Evolutionary conservation across 2,797 vertebrate species (phyloP).

Genomic region (Botia almorhae): DNA sequence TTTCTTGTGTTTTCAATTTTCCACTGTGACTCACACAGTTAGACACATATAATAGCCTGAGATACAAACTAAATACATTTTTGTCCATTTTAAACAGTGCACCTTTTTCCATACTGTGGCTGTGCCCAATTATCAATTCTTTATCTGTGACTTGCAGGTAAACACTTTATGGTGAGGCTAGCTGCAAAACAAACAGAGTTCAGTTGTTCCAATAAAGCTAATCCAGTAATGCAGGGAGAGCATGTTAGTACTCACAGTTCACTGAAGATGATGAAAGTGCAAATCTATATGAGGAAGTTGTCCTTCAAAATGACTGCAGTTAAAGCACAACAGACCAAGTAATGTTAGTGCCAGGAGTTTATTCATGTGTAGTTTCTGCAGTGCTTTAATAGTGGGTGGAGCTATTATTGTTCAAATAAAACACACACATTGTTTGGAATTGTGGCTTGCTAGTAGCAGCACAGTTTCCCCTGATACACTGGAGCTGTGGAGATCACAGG

Average conservation of each 20-base stretch:
- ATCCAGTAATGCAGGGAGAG: not conserved
- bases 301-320: not conserved
- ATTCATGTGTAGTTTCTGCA: not conserved
- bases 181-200: constrained; percentile 20
- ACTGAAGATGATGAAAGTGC: not conserved
- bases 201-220: not conserved
- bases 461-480: not conserved
- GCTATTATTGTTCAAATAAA: not conserved
- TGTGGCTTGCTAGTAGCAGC: not conserved
- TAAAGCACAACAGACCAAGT: constrained; percentile 6
- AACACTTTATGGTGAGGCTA: not conserved
- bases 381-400: not conserved
- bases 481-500: no score
- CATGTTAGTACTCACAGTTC: not conserved
- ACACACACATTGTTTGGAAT: not conserved
- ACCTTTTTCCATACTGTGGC: constrained; percentile 15
- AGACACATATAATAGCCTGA: constrained; percentile 3
- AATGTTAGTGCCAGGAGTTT: not conserved
- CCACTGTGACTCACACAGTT: constrained; percentile 30
- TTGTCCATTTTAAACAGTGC: not conserved
- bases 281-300: not conserved
- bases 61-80: constrained; percentile 22
- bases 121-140: not conserved
- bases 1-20: constrained; percentile 2
- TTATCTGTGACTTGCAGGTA: constrained; percentile 21